phyloP scores from a whole-genome alignment of 2,888 invertebrate genomes.

The Oxyteleia sp. region DNA sequence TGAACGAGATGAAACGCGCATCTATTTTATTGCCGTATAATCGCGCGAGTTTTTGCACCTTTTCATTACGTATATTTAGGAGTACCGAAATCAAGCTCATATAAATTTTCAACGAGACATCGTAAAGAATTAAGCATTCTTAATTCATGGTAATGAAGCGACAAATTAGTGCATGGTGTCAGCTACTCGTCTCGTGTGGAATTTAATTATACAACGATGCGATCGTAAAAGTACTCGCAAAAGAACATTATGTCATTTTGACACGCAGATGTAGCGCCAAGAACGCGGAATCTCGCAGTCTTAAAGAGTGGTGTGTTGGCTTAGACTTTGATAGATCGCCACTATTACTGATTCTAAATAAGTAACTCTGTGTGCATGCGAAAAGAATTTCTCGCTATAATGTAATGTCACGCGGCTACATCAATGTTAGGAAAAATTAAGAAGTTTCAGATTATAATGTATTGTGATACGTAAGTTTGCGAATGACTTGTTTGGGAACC shows the following conservation, averaged over 20 bases:
- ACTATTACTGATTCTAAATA: conserved; percentile 49
- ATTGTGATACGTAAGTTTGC: conserved; percentile 43
- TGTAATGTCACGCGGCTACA: not conserved
- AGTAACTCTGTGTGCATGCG: conserved; percentile 22
- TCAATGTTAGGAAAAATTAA: conserved; percentile 34
- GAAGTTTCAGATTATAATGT: conserved; percentile 37
- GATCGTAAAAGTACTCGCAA: conserved; percentile 70
- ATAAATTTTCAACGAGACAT: conserved; percentile 69
- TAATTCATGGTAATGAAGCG: conserved; percentile 76
- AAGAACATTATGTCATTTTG: conserved; percentile 67
- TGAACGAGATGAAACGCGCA: conserved; percentile 5
- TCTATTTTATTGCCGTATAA: conserved; percentile 50
- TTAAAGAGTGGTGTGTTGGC: conserved; percentile 37
- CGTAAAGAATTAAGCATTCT: conserved; percentile 71
- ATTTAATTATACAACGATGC: conserved; percentile 76
- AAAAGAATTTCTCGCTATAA: conserved; percentile 25
- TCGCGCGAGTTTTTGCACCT: conserved; percentile 45
- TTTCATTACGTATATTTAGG: conserved; percentile 55
- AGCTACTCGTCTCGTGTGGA: conserved; percentile 74
- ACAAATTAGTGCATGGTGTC: conserved; percentile 76
- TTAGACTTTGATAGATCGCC: conserved; percentile 62
- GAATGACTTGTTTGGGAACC: conserved; percentile 19
- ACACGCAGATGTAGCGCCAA: conserved; percentile 46
- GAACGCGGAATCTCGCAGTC: conserved; percentile 45
- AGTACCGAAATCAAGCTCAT: conserved; percentile 45